phyloP scores from a whole-genome alignment of 2,888 invertebrate species.

The Aphelenchoides bicaudatus region DNA sequence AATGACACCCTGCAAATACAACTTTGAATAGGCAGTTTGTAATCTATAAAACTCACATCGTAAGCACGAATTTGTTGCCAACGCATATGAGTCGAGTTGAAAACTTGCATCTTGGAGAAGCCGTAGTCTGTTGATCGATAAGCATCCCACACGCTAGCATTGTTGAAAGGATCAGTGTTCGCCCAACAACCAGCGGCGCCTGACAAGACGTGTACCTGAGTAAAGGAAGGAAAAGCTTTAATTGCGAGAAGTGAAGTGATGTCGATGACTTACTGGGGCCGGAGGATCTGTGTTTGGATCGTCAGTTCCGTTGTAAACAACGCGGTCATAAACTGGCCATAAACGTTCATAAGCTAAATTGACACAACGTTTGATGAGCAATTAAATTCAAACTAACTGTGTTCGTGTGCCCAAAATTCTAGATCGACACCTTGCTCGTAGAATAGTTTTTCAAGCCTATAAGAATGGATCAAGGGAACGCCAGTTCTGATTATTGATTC shows the following conservation, averaged over 20 bases:
- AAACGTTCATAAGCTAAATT: conserved; percentile 93
- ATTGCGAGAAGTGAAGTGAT: too few relatives aligned
- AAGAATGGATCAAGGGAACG: conserved; percentile 57
- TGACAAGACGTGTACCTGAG: background rate
- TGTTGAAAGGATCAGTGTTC: conserved; percentile 74
- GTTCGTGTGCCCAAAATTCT: conserved; percentile 93
- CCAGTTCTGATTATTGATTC: conserved; percentile 44
- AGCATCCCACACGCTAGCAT: conserved; percentile 75
- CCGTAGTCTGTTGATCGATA: conserved; percentile 84
- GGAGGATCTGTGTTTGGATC: conserved; percentile 73
- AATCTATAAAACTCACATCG: too few relatives aligned
- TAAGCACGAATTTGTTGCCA: conserved; percentile 87
- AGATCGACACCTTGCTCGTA: conserved; percentile 85
- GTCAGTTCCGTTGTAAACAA: conserved; percentile 65
- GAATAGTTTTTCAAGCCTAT: conserved; percentile 70
- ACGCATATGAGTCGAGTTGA: conserved; percentile 78
- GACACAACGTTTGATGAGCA: too few relatives aligned
- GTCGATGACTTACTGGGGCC: too few relatives aligned
- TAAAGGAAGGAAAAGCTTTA: background rate
- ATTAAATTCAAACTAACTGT: too few relatives aligned
- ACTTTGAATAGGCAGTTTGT: background rate
- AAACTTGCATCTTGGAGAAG: conserved; percentile 73
- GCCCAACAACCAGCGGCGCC: conserved; percentile 72
- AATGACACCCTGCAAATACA: conserved; percentile 28
- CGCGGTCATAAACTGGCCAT: conserved; percentile 85